These are phyloP conservation scores for Zenarchopterus dispar DNA, from an alignment of 2,797 vertebrate species.

Conservation along the genomic window DNA sequence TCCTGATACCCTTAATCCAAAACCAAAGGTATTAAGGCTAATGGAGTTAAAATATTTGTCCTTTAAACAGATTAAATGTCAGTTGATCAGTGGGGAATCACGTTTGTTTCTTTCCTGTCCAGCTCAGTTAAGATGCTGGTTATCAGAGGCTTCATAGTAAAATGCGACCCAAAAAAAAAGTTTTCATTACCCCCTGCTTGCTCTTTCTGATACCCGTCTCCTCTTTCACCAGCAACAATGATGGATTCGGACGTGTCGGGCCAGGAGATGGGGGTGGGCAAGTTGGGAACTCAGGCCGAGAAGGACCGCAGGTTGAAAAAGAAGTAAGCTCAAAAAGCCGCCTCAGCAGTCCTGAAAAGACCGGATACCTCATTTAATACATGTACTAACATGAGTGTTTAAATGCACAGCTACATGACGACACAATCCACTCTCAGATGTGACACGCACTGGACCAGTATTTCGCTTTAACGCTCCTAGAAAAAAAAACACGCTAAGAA, in stretches of 20 bases:
- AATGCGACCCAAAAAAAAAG: no score
- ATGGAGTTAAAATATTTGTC: no score
- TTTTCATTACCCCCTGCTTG: no score
- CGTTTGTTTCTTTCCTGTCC: no score
- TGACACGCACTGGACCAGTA: constrained; percentile 22
- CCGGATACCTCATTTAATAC: background rate
- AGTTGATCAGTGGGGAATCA: no score
- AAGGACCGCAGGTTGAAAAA: constrained; percentile 98
- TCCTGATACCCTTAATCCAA: no score
- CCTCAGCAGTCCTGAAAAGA: background rate
- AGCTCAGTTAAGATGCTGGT: no score
- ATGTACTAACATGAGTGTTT: background rate
- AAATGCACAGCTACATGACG: background rate
- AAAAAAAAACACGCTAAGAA: constrained; percentile 14
- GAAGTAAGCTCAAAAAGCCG: constrained; percentile 87
- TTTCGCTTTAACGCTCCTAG: constrained; percentile 21
- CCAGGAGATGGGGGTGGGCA: constrained; percentile 92
- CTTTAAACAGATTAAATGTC: no score
- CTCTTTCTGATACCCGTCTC: background rate
- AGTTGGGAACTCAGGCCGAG: constrained; percentile 98
- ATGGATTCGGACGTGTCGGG: constrained; percentile 91
- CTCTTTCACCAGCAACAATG: constrained; percentile 81
- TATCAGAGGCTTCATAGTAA: no score
- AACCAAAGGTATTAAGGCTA: no score
- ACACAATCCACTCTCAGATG: constrained; percentile 17